These are phyloP conservation scores for Phortica magna DNA, from an alignment of 2,888 invertebrate species.

Conservation along the genomic window DNA sequence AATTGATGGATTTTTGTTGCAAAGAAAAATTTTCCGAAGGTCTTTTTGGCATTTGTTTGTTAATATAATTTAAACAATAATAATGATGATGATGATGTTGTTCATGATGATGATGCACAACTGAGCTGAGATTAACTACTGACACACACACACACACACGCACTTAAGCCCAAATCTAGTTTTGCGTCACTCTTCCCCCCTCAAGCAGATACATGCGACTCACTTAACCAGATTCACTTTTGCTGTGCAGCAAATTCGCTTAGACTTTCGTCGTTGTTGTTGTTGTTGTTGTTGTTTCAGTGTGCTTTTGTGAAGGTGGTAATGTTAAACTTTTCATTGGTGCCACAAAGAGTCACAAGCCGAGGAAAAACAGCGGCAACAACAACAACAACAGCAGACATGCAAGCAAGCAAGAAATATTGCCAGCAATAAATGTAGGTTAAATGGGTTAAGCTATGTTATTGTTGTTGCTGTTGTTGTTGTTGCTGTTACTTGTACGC, in stretches of 20 bases:
- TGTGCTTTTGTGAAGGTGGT: slow-evolving; percentile 19
- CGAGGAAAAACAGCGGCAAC: slow-evolving; percentile 51
- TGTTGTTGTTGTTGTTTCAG: neutral
- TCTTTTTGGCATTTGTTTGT: no score
- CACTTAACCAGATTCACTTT: slow-evolving; percentile 15
- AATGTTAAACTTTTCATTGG: slow-evolving; percentile 44
- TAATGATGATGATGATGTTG: no score
- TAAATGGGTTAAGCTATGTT: slow-evolving; percentile 22
- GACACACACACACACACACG: neutral
- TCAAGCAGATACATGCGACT: neutral
- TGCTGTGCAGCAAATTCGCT: neutral
- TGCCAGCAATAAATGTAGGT: slow-evolving; percentile 30
- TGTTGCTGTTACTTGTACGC: neutral
- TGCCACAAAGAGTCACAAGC: slow-evolving; percentile 46
- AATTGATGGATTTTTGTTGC: no score
- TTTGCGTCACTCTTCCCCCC: neutral
- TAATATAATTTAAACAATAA: no score
- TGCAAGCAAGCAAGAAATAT: slow-evolving; percentile 15
- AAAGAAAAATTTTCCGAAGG: no score
- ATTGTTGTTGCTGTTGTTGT: neutral
- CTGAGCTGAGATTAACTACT: neutral
- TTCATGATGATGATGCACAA: neutral
- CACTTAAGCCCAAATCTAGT: slow-evolving; percentile 12
- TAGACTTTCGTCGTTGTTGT: neutral
- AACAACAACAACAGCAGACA: slow-evolving; percentile 11